A percentile compares a stretch with the other conserved stretches of the same genome.
Evolutionary conservation across 2,797 vertebrate genomes (phyloP).

Genomic region (Coilia nasus): DNA sequence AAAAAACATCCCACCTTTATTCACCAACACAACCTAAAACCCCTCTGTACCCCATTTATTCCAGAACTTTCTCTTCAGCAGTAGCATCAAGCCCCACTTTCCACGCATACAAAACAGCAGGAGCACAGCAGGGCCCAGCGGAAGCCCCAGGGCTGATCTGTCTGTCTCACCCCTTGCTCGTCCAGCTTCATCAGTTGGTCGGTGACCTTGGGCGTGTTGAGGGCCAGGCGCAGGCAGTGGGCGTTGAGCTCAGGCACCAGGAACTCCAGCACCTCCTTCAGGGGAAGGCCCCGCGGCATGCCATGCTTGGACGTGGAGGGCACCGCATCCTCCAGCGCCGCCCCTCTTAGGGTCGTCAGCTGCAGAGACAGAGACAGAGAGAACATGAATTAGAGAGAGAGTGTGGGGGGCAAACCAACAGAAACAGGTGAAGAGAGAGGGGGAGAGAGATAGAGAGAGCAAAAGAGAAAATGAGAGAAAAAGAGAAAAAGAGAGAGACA

Average conservation of each 20-base stretch:
- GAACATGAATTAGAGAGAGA: neutral
- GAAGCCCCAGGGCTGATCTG: neutral
- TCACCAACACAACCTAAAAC: too few species aligned
- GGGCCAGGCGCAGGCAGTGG: slow-evolving; percentile 92
- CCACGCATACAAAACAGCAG: neutral
- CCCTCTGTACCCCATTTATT: too few species aligned
- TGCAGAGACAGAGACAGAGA: slow-evolving; percentile 52
- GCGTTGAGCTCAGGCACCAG: slow-evolving; percentile 93
- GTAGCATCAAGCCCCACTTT: neutral
- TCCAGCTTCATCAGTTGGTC: slow-evolving; percentile 99
- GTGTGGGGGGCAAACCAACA: neutral
- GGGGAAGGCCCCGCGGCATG: slow-evolving; percentile 89
- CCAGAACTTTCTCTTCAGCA: too few species aligned
- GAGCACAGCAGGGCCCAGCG: neutral
- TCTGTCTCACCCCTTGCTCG: slow-evolving; percentile 62
- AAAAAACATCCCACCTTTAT: too few species aligned
- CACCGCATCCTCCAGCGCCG: slow-evolving; percentile 92
- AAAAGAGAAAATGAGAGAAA: too few species aligned
- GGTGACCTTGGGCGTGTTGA: slow-evolving; percentile 97
- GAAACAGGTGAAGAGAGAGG: neutral
- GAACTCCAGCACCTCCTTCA: slow-evolving; percentile 96
- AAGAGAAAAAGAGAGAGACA: too few species aligned
- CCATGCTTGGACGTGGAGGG: slow-evolving; percentile 97
- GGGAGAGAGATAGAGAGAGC: neutral
- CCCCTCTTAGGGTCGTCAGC: slow-evolving; percentile 93